phyloP scores from a whole-genome alignment of 1,140 invertebrate genomes.

The Tyrophagus putrescentiae region DNA sequence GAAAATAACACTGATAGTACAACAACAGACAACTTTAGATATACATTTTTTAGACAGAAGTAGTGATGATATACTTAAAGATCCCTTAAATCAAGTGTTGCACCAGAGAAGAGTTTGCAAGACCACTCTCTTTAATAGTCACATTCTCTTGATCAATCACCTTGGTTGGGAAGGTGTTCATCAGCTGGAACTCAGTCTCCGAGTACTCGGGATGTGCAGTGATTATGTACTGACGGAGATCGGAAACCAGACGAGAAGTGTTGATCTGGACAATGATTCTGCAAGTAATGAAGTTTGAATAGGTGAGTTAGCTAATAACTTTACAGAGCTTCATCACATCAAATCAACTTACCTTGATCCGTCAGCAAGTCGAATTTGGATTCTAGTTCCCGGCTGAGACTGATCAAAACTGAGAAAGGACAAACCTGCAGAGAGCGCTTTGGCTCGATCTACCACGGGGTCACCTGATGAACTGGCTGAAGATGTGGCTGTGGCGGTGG shows the following conservation, averaged over 20 bases:
- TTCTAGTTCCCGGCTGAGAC: constrained; percentile 55
- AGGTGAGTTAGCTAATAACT: constrained; percentile 5
- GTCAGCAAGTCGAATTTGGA: constrained; percentile 82
- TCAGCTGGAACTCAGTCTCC: constrained; percentile 51
- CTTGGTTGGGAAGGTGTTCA: constrained; percentile 78
- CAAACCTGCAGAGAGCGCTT: constrained; percentile 47
- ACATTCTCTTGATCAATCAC: constrained; percentile 56
- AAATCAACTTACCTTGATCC: constrained; percentile 56
- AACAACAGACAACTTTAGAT: neutral
- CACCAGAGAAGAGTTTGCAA: constrained; percentile 73
- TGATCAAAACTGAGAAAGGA: constrained; percentile 49
- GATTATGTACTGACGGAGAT: constrained; percentile 58
- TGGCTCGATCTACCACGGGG: constrained; percentile 35
- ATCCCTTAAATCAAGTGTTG: constrained; percentile 36
- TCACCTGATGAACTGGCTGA: constrained; percentile 18
- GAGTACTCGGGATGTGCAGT: constrained; percentile 65
- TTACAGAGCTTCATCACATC: too few species aligned
- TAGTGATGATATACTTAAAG: neutral
- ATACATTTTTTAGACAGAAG: neutral
- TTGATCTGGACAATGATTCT: constrained; percentile 68
- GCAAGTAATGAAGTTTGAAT: constrained; percentile 20
- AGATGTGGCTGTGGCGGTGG: too few species aligned
- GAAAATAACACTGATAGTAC: neutral
- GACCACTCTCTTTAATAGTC: constrained; percentile 63
- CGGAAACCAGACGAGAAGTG: constrained; percentile 64